Base-by-base conservation (phyloP, 2,888 invertebrate genomes). In the Eugnorisma glareosa region DNA sequence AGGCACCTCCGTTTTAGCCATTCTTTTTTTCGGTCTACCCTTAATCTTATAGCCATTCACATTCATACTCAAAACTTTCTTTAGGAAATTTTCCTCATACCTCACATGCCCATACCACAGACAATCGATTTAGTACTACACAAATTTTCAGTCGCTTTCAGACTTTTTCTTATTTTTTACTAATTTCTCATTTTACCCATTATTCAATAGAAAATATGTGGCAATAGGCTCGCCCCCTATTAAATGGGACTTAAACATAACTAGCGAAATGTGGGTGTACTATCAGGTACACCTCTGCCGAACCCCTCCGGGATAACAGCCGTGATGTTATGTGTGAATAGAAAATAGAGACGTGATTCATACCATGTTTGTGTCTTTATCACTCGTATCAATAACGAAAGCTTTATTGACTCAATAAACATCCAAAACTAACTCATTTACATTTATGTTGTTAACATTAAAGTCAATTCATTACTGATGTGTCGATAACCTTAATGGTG, bases 371-470 rank as follows among this genome's bases (percentile, higher is more conserved):
- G 61, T n/a, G 6, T 51, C 35, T n/a, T 21, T 35, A 48, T 35
- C 28, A 11, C 21, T 43, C 40, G 0, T 18, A 35, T 31, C 7
- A 67, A 61, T 43, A n/a, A 54, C 45, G 28, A 45, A 45, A 61
- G 1, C 28, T 40, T 28, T 73, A 80, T 68, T 73, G 67, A 28
- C 51, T 64, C 6, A 59, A 48, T 69, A 31, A 69, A 66, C 40
- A 68, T 21, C 37, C 31, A 61, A 85, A 81, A 72, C 31, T n/a
- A 37, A 54, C 68, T 45, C 67, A 67, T 70, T 51, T 72, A 57
- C 10, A 64, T 63, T 37, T 61, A 40, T 57, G n/a, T 45, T 59
- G n/a, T 48, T 31, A 45, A 28, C 31, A 72, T 81, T 85, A 69
- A 66, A 54, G 21, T 15, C 24, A 51, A 68, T 68, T 61, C 15